Evolutionary conservation across 2,888 invertebrate species (phyloP).

Genomic region (Gryllus longicercus): DNA sequence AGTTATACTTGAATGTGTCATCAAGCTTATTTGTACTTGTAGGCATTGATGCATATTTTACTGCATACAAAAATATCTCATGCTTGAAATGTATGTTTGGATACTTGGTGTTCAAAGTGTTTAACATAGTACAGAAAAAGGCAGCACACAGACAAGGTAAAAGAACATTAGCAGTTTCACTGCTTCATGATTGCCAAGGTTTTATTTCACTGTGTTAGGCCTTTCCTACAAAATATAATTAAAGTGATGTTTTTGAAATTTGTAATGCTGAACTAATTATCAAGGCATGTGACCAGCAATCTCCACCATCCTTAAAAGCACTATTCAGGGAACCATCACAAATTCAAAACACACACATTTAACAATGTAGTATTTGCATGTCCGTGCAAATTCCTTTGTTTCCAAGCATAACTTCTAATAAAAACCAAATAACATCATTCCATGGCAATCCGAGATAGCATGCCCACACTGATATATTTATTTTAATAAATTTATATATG

Average conservation of each 20-base stretch:
- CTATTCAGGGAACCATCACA: conserved; percentile 3
- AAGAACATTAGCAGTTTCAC: background rate
- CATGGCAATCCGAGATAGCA: background rate
- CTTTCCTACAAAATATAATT: background rate
- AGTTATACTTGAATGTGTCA: conserved; percentile 5
- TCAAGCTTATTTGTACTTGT: background rate
- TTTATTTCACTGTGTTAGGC: conserved; percentile 6
- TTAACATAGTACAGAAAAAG: conserved; percentile 1
- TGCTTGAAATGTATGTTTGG: background rate
- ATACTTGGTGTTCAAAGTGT: background rate
- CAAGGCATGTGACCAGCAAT: background rate
- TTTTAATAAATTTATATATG: background rate
- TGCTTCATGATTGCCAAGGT: background rate
- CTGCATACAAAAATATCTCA: conserved; percentile 17
- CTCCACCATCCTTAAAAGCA: background rate
- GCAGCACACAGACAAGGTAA: background rate
- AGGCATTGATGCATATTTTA: background rate
- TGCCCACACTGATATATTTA: background rate
- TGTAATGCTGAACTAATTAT: background rate
- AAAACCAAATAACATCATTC: conserved; percentile 17
- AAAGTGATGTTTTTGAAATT: conserved; percentile 17
- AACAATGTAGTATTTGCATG: background rate
- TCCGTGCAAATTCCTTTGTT: background rate
- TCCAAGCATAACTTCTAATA: background rate
- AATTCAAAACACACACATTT: background rate